Conservation (phyloP, 1,140 invertebrate species). For the Heterodera carotae region DNA sequence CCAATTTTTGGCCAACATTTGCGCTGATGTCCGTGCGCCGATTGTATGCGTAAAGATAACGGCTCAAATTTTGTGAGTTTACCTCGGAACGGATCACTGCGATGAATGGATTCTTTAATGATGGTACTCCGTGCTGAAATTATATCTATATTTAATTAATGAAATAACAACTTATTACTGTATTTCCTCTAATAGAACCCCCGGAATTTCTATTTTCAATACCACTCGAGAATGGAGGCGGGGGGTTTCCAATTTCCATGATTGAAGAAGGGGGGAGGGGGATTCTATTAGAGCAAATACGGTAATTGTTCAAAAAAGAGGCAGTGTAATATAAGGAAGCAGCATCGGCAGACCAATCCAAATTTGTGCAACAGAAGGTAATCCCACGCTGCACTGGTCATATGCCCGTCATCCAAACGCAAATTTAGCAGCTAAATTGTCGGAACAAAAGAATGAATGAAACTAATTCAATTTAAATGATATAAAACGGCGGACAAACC, state of each 20-base stretch:
- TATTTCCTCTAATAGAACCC: not conserved
- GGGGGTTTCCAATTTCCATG: too few species aligned
- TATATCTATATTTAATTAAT: not conserved
- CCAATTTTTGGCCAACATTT: conserved; percentile 2
- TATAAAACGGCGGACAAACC: not conserved
- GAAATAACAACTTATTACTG: not conserved
- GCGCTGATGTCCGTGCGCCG: not conserved
- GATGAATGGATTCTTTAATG: not conserved
- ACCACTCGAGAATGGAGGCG: too few species aligned
- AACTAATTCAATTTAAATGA: not conserved
- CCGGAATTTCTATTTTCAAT: not conserved
- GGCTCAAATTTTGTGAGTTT: conserved; percentile 1
- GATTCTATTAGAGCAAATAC: too few species aligned
- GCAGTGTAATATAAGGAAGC: too few species aligned
- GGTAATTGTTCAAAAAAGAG: too few species aligned
- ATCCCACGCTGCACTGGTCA: conserved; percentile 16
- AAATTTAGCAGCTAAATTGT: not conserved
- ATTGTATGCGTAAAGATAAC: conserved; percentile 19
- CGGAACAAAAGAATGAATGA: not conserved
- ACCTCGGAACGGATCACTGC: not conserved
- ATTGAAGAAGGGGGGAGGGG: too few species aligned
- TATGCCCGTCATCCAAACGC: conserved; percentile 6
- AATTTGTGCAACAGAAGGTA: conserved; percentile 7
- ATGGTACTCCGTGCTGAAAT: not conserved
- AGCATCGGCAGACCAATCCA: not conserved